Base-by-base conservation (phyloP, 2,888 invertebrate genomes). In the Allacma fusca region DNA sequence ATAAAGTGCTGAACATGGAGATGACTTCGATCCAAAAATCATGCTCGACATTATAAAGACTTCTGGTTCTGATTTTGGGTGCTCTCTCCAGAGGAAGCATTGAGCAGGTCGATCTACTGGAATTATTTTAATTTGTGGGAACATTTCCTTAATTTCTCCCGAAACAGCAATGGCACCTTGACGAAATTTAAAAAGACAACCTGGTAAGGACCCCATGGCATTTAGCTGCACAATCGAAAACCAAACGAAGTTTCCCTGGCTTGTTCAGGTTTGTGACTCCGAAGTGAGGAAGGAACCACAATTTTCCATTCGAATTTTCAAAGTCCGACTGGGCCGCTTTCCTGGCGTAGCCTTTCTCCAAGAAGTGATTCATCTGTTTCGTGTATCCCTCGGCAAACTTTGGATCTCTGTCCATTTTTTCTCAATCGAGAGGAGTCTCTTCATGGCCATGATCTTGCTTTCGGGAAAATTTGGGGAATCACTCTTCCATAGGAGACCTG, bases 221-320 rank as follows among this genome's bases (percentile, higher is more conserved):
- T 26, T 40, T 43, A 1, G 78, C 76, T 1, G 81, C 59, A 0
- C 73, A 76, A 24, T 80, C 77, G 43, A 80, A 81, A 0, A 81
- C 81, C 0, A 81, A 72, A 0, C 81, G 59, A 0, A 80, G 29
- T 23, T 81, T 80, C 19, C 59, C 78, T 0, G 81, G 80, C 34
- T 81, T 81, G 65, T 80, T 80, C 0, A 65, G 76, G 57, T 72
- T 77, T 1, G 29, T 16, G 0, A 76, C 75, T 28, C 69, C 75
- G 29, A 76, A 76, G 29, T 69, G 69, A 43, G 75, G 75, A 28
- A 76, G 29, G 26, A 50, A 69, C 57, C 59, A 76, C 1, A 57
- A 28, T 26, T 21, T 57, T 24, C 23, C 5, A 1, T 5, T 40
- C 0, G 21, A 23, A 0, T 19, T n/a, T 0, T 2, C 7, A 0